A percentile compares a stretch with the other conserved stretches of the same genome.
phyloP scores from a whole-genome alignment of 2,113 vertebrate genomes.

The Mormyrus lacerda region DNA sequence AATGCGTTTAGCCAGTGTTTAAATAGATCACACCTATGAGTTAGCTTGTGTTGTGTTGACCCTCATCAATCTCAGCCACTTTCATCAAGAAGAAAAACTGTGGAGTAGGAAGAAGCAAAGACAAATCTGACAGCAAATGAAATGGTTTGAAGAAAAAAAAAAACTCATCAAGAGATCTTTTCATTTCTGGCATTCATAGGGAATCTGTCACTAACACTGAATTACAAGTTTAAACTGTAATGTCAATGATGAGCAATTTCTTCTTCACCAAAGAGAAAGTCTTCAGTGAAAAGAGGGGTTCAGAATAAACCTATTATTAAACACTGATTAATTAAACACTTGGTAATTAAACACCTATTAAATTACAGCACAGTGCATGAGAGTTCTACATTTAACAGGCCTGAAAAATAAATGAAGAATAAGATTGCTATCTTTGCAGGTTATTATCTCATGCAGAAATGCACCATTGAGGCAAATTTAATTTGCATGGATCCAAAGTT shows the following conservation, averaged over 20 bases:
- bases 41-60: neutral
- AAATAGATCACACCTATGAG: neutral
- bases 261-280: neutral
- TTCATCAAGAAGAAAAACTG: neutral
- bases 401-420: conserved; percentile 37
- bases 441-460: conserved; percentile 13
- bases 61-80: neutral
- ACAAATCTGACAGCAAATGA: conserved; percentile 13
- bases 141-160: neutral
- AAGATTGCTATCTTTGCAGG: conserved; percentile 34
- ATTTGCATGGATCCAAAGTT: neutral
- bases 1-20: neutral
- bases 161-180: neutral
- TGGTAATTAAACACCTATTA: conserved; percentile 20
- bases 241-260: conserved; percentile 12
- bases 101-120: neutral
- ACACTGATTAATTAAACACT: conserved; percentile 22
- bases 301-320: conserved; percentile 14
- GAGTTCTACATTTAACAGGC: conserved; percentile 39
- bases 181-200: conserved; percentile 12
- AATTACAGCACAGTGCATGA: conserved; percentile 33
- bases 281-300: conserved; percentile 5
- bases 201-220: neutral
- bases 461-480: conserved; percentile 13
- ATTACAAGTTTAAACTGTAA: conserved; percentile 9